Evolutionary conservation across 2,888 invertebrate species (phyloP).

Genomic region (Mamestra brassicae): DNA sequence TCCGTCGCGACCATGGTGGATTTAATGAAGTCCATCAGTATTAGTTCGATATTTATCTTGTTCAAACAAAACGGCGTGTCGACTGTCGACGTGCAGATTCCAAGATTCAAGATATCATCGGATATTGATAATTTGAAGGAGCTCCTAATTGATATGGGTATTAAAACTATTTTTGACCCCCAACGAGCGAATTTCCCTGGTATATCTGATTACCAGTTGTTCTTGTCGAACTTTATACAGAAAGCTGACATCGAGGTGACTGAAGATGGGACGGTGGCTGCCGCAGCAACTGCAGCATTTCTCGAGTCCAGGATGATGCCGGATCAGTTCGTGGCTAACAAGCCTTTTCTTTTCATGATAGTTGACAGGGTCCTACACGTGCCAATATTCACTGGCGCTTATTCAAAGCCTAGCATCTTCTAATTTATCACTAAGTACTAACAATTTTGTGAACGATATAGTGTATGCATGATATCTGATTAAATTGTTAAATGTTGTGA

Average conservation of each 20-base stretch:
- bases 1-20: conserved; percentile 85
- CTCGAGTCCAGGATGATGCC: conserved; percentile 71
- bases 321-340: conserved; percentile 74
- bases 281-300: conserved; percentile 71
- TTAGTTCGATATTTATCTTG: conserved; percentile 84
- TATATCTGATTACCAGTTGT: conserved; percentile 74
- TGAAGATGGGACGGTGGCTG: conserved; percentile 80
- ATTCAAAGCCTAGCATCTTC: conserved; percentile 77
- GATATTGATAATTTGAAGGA: conserved; percentile 86
- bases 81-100: conserved; percentile 89
- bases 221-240: conserved; percentile 81
- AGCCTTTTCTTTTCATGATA: conserved; percentile 84
- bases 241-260: conserved; percentile 83
- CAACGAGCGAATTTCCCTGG: conserved; percentile 73
- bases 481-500: neutral
- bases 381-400: conserved; percentile 83
- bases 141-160: conserved; percentile 81
- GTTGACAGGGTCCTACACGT: conserved; percentile 77
- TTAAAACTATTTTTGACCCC: conserved; percentile 78
- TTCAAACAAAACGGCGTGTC: conserved; percentile 68
- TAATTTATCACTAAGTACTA: neutral
- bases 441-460: neutral
- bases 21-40: conserved; percentile 83
- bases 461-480: neutral
- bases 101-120: conserved; percentile 91